Evolutionary conservation across 1,140 invertebrate genomes (phyloP).

Genomic region (Himalopsyche phryganea): DNA sequence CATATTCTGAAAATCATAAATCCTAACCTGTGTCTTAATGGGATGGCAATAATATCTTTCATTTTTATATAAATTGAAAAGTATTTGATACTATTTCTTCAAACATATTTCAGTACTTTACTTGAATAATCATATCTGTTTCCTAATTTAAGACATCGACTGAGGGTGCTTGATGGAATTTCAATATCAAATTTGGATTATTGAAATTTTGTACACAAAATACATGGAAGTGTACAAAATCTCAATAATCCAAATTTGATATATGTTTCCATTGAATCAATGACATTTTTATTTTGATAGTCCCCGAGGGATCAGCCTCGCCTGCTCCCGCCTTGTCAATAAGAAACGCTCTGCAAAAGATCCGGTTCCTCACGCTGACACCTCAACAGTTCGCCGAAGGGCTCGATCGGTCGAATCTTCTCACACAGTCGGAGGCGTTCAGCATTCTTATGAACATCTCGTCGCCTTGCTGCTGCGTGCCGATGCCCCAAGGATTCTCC

Average conservation of each 20-base stretch:
- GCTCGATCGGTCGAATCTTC: constrained; percentile 65
- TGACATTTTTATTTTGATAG: background rate
- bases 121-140: too few species aligned
- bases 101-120: too few species aligned
- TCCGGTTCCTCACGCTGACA: constrained; percentile 71
- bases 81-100: background rate
- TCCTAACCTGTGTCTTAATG: too few species aligned
- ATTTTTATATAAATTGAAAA: background rate
- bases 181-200: too few species aligned
- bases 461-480: constrained; percentile 57
- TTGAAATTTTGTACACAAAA: too few species aligned
- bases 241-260: too few species aligned
- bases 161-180: too few species aligned
- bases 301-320: background rate
- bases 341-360: constrained; percentile 61
- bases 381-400: constrained; percentile 78
- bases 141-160: too few species aligned
- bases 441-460: constrained; percentile 78
- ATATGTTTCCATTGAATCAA: too few species aligned
- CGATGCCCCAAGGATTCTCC: constrained; percentile 68
- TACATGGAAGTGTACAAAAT: too few species aligned
- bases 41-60: too few species aligned
- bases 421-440: constrained; percentile 73
- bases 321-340: constrained; percentile 36
- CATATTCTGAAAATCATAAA: too few species aligned